Percentiles rank a stretch among this genome's conserved stretches.
phyloP scores from a whole-genome alignment of 2,888 invertebrate genomes.

The Acanthosepion esculentum region DNA sequence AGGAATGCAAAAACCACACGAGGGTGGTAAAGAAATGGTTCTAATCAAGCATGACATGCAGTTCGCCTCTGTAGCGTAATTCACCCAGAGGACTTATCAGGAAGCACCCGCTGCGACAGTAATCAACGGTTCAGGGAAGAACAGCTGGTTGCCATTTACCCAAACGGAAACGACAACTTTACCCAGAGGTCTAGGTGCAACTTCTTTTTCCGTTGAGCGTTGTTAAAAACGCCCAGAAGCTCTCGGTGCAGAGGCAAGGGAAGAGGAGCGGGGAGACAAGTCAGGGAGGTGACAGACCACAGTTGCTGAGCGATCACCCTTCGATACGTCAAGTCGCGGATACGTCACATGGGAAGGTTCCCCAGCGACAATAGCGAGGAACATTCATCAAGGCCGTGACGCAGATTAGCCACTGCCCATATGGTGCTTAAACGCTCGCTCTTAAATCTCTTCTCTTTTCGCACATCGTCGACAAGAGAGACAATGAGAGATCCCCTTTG shows the following conservation, averaged over 20 bases:
- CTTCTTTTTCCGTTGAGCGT: neutral
- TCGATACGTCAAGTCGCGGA: neutral
- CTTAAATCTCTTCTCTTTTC: neutral
- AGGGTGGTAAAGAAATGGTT: neutral
- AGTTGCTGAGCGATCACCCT: conserved; percentile 22
- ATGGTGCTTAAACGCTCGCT: neutral
- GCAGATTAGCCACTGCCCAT: conserved; percentile 3
- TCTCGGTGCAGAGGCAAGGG: neutral
- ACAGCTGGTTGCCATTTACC: neutral
- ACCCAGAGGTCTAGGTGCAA: conserved; percentile 22
- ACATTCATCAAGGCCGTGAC: neutral
- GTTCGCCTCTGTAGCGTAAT: conserved; percentile 2
- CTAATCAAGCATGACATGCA: neutral
- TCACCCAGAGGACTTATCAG: neutral
- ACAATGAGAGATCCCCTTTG: neutral
- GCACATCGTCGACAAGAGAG: neutral
- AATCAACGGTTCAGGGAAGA: conserved; percentile 11
- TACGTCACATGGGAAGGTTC: conserved; percentile 33
- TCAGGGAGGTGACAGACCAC: neutral
- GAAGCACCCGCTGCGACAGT: neutral
- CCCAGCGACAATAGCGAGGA: neutral
- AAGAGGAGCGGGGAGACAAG: neutral
- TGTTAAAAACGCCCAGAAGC: neutral
- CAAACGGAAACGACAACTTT: conserved; percentile 8
- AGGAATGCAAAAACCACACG: neutral